Base-by-base conservation (phyloP, 2,797 vertebrate species). In the Takifugu rubripes region DNA sequence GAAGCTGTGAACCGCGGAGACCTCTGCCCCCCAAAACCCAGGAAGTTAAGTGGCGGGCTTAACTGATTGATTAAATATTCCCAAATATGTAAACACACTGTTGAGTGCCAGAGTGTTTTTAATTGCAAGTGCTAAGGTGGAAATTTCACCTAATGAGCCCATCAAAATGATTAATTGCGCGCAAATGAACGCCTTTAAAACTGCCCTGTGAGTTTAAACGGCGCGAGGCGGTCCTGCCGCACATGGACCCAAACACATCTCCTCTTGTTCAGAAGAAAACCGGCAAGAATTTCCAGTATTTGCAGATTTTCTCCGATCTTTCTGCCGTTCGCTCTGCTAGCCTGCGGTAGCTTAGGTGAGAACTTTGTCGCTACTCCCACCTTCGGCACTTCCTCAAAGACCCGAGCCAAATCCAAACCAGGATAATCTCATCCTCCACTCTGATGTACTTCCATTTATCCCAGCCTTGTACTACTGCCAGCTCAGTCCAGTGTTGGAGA, bases 381-480 rank as follows among this genome's bases (percentile, higher is more conserved):
- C 84, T 87, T 83, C 84, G 87, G 84, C 81, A 72, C 76, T 82
- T 84, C 79, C 79, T 77, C 79, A 81, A 85, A 81, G 81, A 79
- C 70, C 68, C 77, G 72, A 78, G 81, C 85, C 83, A 85, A 88
- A 87, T 88, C 85, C 87, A 72, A 70, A 79, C 76, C 78, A 66
- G 83, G 80, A 82, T 87, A 86, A 90, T 91, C 88, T 83, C 77
- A 75, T 86, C 78, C 68, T 79, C 74, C 78, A 83, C 87, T 88
- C 82, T 86, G 84, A 89, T 87, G 85, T 87, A 76, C 82, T 89
- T 86, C 83, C 84, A 86, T 87, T 87, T 75, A 88, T 85, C 87
- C 82, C 5, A 50, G 76, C 79, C 82, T 86, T 83, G 83, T 88
- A 80, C 79, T 76, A 53, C 77, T 77, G 84, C 86, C 86, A 86